Percentiles rank a stretch among this genome's conserved stretches.
Conservation (phyloP, 2,113 vertebrate genomes). For the Oplegnathus fasciatus region DNA sequence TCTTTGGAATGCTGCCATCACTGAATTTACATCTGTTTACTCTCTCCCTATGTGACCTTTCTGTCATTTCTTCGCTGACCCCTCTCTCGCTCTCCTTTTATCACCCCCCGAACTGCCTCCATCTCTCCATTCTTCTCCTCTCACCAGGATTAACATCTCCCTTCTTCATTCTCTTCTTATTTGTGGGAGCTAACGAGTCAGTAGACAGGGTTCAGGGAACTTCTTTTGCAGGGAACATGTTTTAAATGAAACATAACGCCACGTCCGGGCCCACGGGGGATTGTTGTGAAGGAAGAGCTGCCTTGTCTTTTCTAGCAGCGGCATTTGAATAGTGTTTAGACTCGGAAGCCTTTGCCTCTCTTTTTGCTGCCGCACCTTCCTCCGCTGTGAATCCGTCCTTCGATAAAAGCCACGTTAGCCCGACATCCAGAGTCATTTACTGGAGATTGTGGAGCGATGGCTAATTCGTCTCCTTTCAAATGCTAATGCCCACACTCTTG, state of each 20-base stretch:
- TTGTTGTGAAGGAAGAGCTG: slow-evolving; percentile 46
- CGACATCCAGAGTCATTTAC: slow-evolving; percentile 64
- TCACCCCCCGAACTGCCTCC: slow-evolving; percentile 62
- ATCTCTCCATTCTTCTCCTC: slow-evolving; percentile 45
- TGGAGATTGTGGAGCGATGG: slow-evolving; percentile 57
- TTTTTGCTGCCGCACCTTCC: slow-evolving; percentile 21
- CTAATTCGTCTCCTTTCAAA: slow-evolving; percentile 74
- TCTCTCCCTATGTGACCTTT: slow-evolving; percentile 70
- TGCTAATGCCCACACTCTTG: slow-evolving; percentile 66
- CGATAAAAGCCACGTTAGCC: slow-evolving; percentile 52
- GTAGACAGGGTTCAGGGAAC: slow-evolving; percentile 79
- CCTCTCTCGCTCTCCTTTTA: slow-evolving; percentile 38
- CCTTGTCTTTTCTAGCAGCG: slow-evolving; percentile 15
- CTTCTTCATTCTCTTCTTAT: slow-evolving; percentile 70
- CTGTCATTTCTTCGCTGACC: slow-evolving; percentile 77
- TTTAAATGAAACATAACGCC: slow-evolving; percentile 74
- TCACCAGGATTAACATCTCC: slow-evolving; percentile 74
- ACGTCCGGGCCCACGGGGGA: slow-evolving; percentile 32
- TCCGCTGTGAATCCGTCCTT: slow-evolving; percentile 29
- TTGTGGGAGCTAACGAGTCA: slow-evolving; percentile 69
- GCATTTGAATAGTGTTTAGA: slow-evolving; percentile 51
- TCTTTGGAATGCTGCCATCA: slow-evolving; percentile 80
- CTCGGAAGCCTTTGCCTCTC: slow-evolving; percentile 6
- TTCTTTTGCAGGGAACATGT: slow-evolving; percentile 75
- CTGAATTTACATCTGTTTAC: slow-evolving; percentile 87